These are phyloP conservation scores for Drosophila multiciliata DNA, from an alignment of 2,888 invertebrate species.

Conservation along the genomic window DNA sequence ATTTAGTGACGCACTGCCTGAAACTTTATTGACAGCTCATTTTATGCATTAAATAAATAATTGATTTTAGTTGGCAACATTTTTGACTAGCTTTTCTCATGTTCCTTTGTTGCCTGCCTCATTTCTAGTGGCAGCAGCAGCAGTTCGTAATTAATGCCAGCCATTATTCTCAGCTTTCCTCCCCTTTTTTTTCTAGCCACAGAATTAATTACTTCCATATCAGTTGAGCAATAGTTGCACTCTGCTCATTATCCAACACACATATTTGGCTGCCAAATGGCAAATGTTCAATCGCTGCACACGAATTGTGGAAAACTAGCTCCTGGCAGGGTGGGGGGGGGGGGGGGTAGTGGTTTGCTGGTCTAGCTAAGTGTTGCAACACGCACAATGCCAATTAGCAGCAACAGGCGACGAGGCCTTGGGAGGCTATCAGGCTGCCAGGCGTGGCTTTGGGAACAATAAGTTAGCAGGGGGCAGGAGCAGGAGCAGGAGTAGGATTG, in stretches of 20 bases:
- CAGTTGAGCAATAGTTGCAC: conserved; percentile 25
- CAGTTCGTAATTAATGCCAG: background rate
- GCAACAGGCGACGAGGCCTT: conserved; percentile 58
- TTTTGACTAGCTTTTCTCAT: background rate
- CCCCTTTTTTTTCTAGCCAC: background rate
- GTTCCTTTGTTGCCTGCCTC: background rate
- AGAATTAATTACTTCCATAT: conserved; percentile 32
- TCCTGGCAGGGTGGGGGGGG: too few species aligned
- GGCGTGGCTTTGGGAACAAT: conserved; percentile 30
- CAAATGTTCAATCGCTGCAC: conserved; percentile 44
- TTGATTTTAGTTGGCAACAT: background rate
- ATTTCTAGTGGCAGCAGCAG: background rate
- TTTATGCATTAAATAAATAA: background rate
- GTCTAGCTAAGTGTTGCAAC: conserved; percentile 59
- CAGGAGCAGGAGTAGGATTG: conserved; percentile 3
- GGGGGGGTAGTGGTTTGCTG: background rate
- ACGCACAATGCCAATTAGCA: conserved; percentile 74
- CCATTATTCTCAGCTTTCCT: background rate
- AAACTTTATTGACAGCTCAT: background rate
- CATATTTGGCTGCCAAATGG: conserved; percentile 38
- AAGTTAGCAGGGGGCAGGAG: conserved; percentile 28
- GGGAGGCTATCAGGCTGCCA: conserved; percentile 8
- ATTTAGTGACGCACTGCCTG: background rate
- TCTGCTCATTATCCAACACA: conserved; percentile 31
- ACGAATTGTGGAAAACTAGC: conserved; percentile 4